phyloP scores from a whole-genome alignment of 2,113 vertebrate genomes.

The Phaethon lepturus region DNA sequence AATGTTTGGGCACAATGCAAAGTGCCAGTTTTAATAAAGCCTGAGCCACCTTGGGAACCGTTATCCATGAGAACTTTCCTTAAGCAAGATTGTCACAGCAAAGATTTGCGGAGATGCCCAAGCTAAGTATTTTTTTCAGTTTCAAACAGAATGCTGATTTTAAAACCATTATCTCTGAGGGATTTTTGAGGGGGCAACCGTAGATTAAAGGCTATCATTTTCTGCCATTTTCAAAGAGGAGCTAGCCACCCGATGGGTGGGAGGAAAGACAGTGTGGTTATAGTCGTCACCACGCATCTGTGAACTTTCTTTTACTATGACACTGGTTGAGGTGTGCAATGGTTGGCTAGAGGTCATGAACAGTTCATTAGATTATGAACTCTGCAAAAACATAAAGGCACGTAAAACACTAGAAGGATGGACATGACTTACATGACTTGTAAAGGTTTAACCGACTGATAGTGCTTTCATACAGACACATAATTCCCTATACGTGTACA shows the following conservation, averaged over 20 bases:
- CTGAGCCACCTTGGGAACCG: neutral
- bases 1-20: neutral
- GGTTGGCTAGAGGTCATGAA: neutral
- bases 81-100: neutral
- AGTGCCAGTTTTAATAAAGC: slow-evolving; percentile 11
- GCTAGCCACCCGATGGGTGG: neutral
- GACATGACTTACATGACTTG: neutral
- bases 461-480: neutral
- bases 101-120: neutral
- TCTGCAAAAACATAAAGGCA: neutral
- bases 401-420: neutral
- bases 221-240: neutral
- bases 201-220: neutral
- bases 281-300: fast-evolving
- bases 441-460: neutral
- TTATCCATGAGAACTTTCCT: neutral
- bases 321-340: neutral
- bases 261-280: neutral
- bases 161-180: neutral
- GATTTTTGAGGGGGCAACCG: neutral
- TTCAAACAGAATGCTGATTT: neutral
- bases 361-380: neutral
- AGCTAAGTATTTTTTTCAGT: neutral
- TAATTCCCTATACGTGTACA: neutral
- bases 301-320: neutral